Evolutionary conservation across 2,797 vertebrate species (phyloP).

Genomic region (Acridotheres tristis): DNA sequence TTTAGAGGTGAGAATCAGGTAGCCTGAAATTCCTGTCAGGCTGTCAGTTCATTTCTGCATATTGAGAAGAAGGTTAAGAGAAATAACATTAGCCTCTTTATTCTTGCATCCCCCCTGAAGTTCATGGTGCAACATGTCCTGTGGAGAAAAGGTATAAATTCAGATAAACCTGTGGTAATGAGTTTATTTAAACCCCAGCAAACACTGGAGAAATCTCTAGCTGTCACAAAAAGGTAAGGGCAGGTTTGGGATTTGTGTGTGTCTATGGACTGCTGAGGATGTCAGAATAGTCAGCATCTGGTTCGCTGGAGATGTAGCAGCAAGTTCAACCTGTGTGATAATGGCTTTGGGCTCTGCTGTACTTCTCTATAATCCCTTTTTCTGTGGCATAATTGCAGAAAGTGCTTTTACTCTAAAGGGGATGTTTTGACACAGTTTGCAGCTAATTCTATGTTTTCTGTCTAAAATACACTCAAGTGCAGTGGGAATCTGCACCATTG

Average conservation of each 20-base stretch:
- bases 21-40: background rate
- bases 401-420: background rate
- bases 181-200: background rate
- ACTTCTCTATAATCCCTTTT: background rate
- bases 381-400: background rate
- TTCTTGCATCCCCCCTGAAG: background rate
- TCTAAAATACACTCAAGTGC: background rate
- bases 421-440: background rate
- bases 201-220: background rate
- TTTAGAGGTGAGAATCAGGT: background rate
- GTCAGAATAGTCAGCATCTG: rapidly evolving
- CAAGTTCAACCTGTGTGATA: background rate
- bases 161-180: background rate
- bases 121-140: rapidly evolving
- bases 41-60: background rate
- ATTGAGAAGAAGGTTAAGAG: background rate
- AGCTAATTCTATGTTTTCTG: background rate
- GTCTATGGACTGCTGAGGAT: background rate
- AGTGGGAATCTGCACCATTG: background rate
- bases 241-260: background rate
- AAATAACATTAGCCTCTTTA: background rate
- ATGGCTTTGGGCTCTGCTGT: background rate
- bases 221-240: background rate
- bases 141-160: background rate
- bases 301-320: background rate